Evolutionary conservation across 2,797 vertebrate genomes (phyloP), one percentile per base, ranked within the genome.

Genomic region (Cryptoblepharus egeriae): DNA sequence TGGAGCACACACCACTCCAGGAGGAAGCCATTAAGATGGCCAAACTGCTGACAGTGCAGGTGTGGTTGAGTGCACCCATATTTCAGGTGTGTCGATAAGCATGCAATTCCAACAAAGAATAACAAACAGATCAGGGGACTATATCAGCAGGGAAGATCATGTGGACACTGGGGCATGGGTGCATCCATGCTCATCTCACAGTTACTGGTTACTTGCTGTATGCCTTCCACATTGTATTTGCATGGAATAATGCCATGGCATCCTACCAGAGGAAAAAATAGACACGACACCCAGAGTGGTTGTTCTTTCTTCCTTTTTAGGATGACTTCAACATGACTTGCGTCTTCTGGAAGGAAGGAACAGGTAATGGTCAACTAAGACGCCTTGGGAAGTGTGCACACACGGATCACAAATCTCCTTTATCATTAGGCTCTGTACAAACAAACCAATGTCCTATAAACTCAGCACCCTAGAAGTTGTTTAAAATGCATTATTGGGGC

Each of bases 291-390:
- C n/a, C 49, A 42, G 65, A 12, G 1, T 45, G 22, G 11, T 18
- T 61, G 49, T 35, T 37, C 3, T 55, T 86, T 18, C 39, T 28
- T 39, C 42, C 79, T 91, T n/a, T 55, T 45, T 82, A 95, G 95
- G 88, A 87, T 72, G 45, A 22, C 82, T 86, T 88, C 42, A 89
- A 30, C 0, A 22, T 78, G 20, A 92, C 88, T 73, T 95, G 94
- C 0, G 93, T 94, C 75, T 94, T 94, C 87, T 95, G 94, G 93
- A 63, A 87, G 77, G 83, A 90, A 0, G 75, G 45, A 79, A 45
- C 49, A 4, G 22, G 82, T 85, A 16, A 88, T 52, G 6, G 49
- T 52, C 45, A 49, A 11, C 45, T 49, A 49, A 49, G 45, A 52
- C n/a, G 3, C 24, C 70, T 3, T 4, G 37, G 57, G 28, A 82